Evolutionary conservation across 2,113 vertebrate species (phyloP).

Genomic region (Corythornis vintsioides): DNA sequence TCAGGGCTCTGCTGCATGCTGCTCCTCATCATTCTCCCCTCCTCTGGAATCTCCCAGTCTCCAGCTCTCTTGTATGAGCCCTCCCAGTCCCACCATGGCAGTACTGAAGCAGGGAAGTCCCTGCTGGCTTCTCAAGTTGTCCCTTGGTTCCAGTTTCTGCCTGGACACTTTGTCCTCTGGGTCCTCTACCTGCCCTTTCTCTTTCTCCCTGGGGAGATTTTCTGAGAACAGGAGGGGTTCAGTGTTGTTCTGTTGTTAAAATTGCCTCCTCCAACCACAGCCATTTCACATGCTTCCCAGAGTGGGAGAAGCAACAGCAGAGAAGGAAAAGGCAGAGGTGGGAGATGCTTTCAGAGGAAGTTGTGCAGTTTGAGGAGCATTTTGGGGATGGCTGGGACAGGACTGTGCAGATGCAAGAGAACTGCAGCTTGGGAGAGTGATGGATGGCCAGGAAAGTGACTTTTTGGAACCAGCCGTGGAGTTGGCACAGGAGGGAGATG

Average conservation of each 20-base stretch:
- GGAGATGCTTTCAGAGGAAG: background rate
- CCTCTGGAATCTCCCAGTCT: background rate
- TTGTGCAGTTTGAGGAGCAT: background rate
- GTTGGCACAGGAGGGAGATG: background rate
- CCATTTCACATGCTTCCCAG: background rate
- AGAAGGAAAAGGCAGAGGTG: background rate
- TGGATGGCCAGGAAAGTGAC: background rate
- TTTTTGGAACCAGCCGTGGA: background rate
- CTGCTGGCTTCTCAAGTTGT: background rate
- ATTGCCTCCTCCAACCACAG: rapidly evolving
- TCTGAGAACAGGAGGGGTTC: background rate
- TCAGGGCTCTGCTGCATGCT: background rate
- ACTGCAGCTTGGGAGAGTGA: background rate
- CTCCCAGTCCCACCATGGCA: rapidly evolving
- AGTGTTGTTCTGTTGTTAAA: background rate
- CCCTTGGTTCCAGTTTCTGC: background rate
- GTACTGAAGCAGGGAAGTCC: background rate
- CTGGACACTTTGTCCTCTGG: background rate
- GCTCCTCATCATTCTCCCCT: background rate
- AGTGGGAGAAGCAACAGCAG: background rate
- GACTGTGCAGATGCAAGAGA: background rate
- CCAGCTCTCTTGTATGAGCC: background rate
- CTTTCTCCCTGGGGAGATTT: background rate
- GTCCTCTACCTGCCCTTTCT: background rate
- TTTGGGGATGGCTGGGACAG: background rate